Base-by-base conservation (phyloP, 2,888 invertebrate genomes). In the Mellilla xanthometata region DNA sequence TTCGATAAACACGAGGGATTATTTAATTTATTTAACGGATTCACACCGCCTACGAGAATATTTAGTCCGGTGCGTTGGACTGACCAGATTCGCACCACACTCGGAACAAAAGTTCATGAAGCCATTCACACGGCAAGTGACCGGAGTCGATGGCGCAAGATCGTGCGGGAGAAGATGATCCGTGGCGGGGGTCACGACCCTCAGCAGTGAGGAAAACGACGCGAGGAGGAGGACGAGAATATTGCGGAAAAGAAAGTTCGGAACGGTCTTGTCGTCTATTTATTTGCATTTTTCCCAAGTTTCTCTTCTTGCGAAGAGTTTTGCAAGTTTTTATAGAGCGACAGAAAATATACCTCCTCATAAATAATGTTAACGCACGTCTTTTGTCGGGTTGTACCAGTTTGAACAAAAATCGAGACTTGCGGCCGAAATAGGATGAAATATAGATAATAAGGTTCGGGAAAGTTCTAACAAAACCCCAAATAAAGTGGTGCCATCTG, bases 1-100 rank as follows among this genome's bases (percentile, higher is more conserved):
- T 72, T 67, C 69, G 67, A 73, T 75, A 80, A 77, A 75, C 74
- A 73, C 39, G 34, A 49, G 43, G 52, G 55, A 55, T 55, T 50
- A 53, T 53, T 53, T 52, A 52, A 56, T 56, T 54, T 57, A 51
- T 54, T 49, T 44, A 56, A 39, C 46, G 52, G 52, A 41, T 49
- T 49, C 48, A 51, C 34, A 34, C 29, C 39, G 44, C n/a, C n/a
- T n/a, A n/a, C n/a, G n/a, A n/a, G n/a, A n/a, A n/a, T n/a, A n/a
- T n/a, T n/a, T n/a, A n/a, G n/a, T n/a, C n/a, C 34, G 26, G 11
- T 9, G n/a, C 9, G 12, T 32, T 23, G n/a, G n/a, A n/a, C n/a
- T n/a, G n/a, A n/a, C n/a, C n/a, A n/a, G n/a, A n/a, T n/a, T n/a
- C n/a, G n/a, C n/a, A n/a, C n/a, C n/a, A n/a, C n/a, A n/a, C n/a